Base-by-base conservation (phyloP, 2,797 vertebrate genomes). In the Alauda arvensis region DNA sequence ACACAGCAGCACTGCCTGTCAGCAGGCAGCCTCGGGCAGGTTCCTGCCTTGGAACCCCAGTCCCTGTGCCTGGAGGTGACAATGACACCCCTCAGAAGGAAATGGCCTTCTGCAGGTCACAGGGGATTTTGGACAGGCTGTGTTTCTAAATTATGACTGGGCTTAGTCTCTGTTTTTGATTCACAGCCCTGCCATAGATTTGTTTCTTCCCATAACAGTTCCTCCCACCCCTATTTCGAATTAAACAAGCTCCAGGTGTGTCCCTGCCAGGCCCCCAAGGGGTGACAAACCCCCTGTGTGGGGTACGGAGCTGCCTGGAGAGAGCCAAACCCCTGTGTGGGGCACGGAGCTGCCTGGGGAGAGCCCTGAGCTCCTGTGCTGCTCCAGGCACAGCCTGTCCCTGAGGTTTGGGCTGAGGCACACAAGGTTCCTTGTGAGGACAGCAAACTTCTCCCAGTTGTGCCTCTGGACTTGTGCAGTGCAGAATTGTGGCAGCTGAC, bases 201-300 rank as follows among this genome's bases (percentile, higher is more conserved):
- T 34, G 33, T 23, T 48, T 59, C 13, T n/a, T 39, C 42, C 37
- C 3, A 48, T 21, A 15, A 1, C 17, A 10, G 34, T 55, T 56
- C 33, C 33, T 62, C 18, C 34, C 9, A 11, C 4, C 6, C 16
- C 24, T 9, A 1, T 28, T 28, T 28, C 26, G 7, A 70, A 31
- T 43, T 12, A 29, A n/a, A 40, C 8, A 18, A 45, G 23, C 14
- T 34, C 37, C 0, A 3, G 26, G 53, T 0, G 0, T 31, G 23
- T 21, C 24, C 24, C 40, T 2, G 8, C 18, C 31, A 23, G 45
- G 42, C 34, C 40, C 26, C 53, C 18, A 10, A 0, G 3, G 46
- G 51, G 10, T 2, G 20, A 69, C 39, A 20, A 45, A 26, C 49
- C 19, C 45, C 10, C 1, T 0, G 3, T 9, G 9, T 5, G 21